phyloP scores from a whole-genome alignment of 2,113 vertebrate genomes.

The Plectropomus leopardus region DNA sequence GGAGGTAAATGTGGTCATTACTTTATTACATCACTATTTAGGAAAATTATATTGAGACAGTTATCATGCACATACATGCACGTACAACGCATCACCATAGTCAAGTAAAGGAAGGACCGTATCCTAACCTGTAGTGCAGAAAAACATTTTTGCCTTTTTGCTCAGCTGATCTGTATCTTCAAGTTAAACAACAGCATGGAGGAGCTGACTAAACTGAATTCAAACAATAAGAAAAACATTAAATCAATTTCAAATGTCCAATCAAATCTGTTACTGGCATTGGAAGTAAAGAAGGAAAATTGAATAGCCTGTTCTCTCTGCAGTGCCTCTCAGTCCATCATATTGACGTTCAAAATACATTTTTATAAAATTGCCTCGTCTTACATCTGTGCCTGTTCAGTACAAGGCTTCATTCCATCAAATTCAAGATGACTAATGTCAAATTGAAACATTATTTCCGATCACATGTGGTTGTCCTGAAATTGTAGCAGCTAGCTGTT shows the following conservation, averaged over 20 bases:
- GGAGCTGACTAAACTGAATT: constrained; percentile 3
- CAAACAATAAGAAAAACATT: background rate
- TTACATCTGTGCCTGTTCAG: constrained; percentile 34
- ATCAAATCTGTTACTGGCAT: constrained; percentile 18
- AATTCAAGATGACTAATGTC: constrained; percentile 24
- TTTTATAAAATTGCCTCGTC: constrained; percentile 11
- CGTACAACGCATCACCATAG: too few relatives aligned
- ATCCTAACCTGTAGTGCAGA: background rate
- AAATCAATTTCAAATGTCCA: constrained; percentile 20
- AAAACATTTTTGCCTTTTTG: background rate
- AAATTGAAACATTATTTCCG: background rate
- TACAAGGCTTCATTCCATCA: constrained; percentile 5
- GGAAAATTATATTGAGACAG: too few relatives aligned
- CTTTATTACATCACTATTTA: too few relatives aligned
- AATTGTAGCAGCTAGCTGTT: background rate
- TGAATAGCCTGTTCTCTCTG: background rate
- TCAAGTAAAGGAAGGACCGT: too few relatives aligned
- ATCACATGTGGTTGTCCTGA: background rate
- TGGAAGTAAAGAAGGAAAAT: constrained; percentile 4
- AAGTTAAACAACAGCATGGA: background rate
- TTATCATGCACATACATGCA: too few relatives aligned
- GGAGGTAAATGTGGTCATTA: too few relatives aligned
- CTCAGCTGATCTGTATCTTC: background rate
- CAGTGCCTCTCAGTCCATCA: constrained; percentile 1
- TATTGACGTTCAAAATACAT: constrained; percentile 23